Evolutionary conservation across 2,888 invertebrate genomes (phyloP), one percentile per base, ranked within the genome.

Genomic region (Cosmopolites sordidus): DNA sequence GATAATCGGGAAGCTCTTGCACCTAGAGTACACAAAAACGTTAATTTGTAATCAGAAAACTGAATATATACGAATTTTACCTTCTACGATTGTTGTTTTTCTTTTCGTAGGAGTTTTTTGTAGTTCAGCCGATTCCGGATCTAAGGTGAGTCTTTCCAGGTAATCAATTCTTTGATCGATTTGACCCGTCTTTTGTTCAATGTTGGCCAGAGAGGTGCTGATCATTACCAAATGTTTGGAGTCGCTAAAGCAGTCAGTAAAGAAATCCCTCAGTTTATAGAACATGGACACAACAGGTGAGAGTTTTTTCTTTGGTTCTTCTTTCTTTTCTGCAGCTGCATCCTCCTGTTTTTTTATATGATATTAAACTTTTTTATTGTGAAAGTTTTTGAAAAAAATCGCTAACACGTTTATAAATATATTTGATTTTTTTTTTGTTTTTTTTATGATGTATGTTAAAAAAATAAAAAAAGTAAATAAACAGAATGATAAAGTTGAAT

Each of bases 141-240:
- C 44, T 8, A 57, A 46, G 22, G 57, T 56, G 8, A 58, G 56
- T 11, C 56, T 71, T 66, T 80, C 79, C 5, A 80, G 63, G 1
- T 66, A 59, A 9, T 75, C 72, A 17, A 81, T 61, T 57, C 75
- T 74, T 16, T 66, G 68, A 42, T 73, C 73, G 6, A 82, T 67
- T 30, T 71, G 68, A 11, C 70, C 53, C 11, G 53, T 37, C 37
- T 57, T 57, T 46, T 47, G 42, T 33, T 51, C 46, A n/a, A 57
- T 53, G 15, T 27, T 43, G 5, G 30, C 12, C 12, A 57, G 22
- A 3, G 53, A 50, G 16, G 50, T 53, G 41, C 51, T 57, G 5
- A 57, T 57, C 50, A 57, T 43, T 0, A 50, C 1, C 9, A 57
- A n/a, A 18, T 57, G 53, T 5, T 27, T 47, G 2, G 47, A 33